Percentiles rank a stretch among this genome's conserved stretches.
Evolutionary conservation across 1,140 invertebrate species (phyloP).

Genomic region (Hydropsyche tenuis): DNA sequence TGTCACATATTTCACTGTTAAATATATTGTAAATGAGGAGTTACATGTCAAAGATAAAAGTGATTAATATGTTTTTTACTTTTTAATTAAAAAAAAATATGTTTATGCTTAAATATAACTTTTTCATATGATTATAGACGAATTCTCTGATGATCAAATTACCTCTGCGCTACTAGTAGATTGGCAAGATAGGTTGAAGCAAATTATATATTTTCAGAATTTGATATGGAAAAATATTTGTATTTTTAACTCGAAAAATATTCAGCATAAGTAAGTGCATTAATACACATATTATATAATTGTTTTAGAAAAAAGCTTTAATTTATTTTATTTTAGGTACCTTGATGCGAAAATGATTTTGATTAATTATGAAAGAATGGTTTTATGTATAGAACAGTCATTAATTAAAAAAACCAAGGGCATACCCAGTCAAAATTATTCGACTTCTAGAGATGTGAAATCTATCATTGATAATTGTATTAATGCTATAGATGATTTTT

Average conservation of each 20-base stretch:
- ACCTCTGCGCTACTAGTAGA: conserved; percentile 54
- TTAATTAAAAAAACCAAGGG: conserved; percentile 8
- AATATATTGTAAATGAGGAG: conserved; percentile 35
- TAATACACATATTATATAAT: background rate
- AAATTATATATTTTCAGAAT: conserved; percentile 53
- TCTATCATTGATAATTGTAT: conserved; percentile 10
- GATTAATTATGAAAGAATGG: conserved; percentile 44
- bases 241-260: conserved; percentile 52
- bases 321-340: conserved; percentile 38
- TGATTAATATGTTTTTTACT: background rate
- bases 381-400: conserved; percentile 31
- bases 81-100: too few species aligned
- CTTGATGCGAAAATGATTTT: conserved; percentile 37
- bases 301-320: background rate
- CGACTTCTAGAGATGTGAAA: background rate
- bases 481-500: background rate
- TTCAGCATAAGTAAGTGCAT: conserved; percentile 34
- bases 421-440: background rate
- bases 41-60: background rate
- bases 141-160: conserved; percentile 44
- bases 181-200: conserved; percentile 54
- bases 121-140: conserved; percentile 14
- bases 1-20: conserved; percentile 35
- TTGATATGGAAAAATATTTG: conserved; percentile 59
- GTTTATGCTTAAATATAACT: background rate